Percentiles rank a stretch among this genome's conserved stretches.
These are phyloP conservation scores for Montipora efflorescens DNA, from an alignment of 64 coral and sea anemone genomes.

Conservation along the genomic window DNA sequence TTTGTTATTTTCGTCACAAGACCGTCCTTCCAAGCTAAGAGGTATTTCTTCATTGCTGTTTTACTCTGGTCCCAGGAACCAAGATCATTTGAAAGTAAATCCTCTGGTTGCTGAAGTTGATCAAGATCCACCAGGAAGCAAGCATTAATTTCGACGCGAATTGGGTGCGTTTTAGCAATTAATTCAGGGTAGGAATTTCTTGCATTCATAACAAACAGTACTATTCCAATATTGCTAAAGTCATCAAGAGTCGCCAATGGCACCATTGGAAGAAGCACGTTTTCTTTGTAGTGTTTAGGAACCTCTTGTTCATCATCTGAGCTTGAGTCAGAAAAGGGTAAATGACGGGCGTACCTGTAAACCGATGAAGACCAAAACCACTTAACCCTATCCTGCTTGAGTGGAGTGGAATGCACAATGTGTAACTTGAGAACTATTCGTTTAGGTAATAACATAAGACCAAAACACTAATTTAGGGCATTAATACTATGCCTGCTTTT, in stretches of 20 bases:
- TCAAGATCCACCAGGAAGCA: slow-evolving; percentile 60
- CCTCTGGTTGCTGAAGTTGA: slow-evolving; percentile 45
- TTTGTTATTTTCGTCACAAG: slow-evolving; percentile 15
- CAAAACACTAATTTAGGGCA: too few relatives aligned
- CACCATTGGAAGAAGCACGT: slow-evolving; percentile 4
- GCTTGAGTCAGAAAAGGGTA: neutral
- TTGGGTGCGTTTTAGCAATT: slow-evolving; percentile 45
- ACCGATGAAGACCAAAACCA: neutral
- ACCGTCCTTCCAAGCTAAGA: neutral
- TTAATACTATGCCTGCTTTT: too few relatives aligned
- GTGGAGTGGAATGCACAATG: too few relatives aligned
- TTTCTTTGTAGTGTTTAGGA: slow-evolving; percentile 36
- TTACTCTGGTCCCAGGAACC: slow-evolving; percentile 60
- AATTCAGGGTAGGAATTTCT: neutral
- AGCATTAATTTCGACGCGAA: slow-evolving; percentile 42
- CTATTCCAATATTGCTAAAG: neutral
- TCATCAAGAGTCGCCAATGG: neutral
- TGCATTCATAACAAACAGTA: slow-evolving; percentile 42
- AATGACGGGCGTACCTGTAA: slow-evolving; percentile 47
- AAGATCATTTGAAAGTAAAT: slow-evolving; percentile 66
- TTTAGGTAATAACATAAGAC: too few relatives aligned
- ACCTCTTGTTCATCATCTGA: slow-evolving; percentile 28
- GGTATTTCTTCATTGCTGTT: slow-evolving; percentile 52
- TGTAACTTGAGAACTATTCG: too few relatives aligned
- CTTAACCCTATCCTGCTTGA: too few relatives aligned